These are phyloP conservation scores for Spialia ferax DNA, from an alignment of 2,888 invertebrate species.

Conservation along the genomic window DNA sequence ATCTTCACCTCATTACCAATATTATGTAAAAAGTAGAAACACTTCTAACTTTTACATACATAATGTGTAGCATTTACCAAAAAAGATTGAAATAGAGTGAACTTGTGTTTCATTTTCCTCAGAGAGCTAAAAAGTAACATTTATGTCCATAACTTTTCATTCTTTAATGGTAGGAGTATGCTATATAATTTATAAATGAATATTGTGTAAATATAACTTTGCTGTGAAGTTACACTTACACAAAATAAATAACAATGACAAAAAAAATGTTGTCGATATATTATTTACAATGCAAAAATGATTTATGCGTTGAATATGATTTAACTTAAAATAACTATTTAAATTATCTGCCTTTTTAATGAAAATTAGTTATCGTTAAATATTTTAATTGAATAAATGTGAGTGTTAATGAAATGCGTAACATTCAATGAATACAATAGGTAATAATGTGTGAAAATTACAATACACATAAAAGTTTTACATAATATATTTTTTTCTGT, in stretches of 20 bases:
- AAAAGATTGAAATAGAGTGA: conserved; percentile 5
- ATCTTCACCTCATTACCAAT: conserved; percentile 1
- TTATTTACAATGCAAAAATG: not conserved
- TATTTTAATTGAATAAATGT: too few relatives aligned
- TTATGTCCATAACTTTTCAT: not conserved
- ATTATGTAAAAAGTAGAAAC: not conserved
- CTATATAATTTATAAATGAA: not conserved
- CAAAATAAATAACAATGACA: not conserved
- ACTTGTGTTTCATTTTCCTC: not conserved
- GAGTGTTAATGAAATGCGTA: too few relatives aligned
- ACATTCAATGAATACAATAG: too few relatives aligned
- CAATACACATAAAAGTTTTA: too few relatives aligned
- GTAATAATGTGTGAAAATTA: too few relatives aligned
- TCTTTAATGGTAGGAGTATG: not conserved
- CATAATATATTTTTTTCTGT: not conserved
- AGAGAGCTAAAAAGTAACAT: not conserved
- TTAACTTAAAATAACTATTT: too few relatives aligned
- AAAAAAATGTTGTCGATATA: not conserved
- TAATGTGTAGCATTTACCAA: not conserved
- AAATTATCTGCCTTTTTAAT: too few relatives aligned
- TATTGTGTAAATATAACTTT: not conserved
- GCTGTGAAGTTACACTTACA: not conserved
- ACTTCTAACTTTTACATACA: not conserved
- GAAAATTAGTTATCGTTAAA: too few relatives aligned
- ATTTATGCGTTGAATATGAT: too few relatives aligned